Evolutionary conservation across 2,113 vertebrate species (phyloP), one percentile per base, ranked within the genome.

Genomic region (Micronisus gabar): DNA sequence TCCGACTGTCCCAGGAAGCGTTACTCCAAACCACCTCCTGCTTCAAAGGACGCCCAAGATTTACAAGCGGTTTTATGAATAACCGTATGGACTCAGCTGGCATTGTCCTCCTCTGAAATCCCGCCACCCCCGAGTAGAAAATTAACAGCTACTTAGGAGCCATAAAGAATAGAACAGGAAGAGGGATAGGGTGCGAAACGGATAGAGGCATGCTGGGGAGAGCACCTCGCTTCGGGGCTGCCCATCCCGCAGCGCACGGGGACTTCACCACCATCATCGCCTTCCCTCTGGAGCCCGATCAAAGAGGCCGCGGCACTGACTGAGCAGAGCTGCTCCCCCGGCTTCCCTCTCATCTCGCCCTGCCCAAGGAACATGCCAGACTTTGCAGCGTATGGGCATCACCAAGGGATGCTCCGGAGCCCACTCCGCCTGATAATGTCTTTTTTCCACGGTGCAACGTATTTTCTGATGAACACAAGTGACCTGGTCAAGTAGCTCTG

Each of bases 301-400:
- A 82, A 89, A 81, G 84, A 17, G 38, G 30, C 48, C 2, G 32
- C 9, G 0, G 65, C 2, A 3, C 30, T 9, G 13, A 34, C 9
- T 1, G 4, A 73, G 27, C n/a, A 3, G 26, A 48, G 53, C 66
- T 1, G 43, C 66, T 81, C 38, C n/a, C 11, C 30, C 4, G 7
- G 61, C 63, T 85, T 38, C 80, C 68, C 23, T 66, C 85, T 70
- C 45, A 41, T 53, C 73, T 40, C 2, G 0, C 36, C 55, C 62
- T 29, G 43, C 73, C 66, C 0, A 2, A 41, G 70, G 26, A 82
- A 66, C 6, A 18, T 1, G 0, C 13, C 0, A 34, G 72, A 48
- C 17, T 55, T 67, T 2, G 23, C 38, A 6, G 48, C 1, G 0
- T 9, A 16, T 0, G 1, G 41, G 43, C 13, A 45, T 50, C 48